A percentile compares a stretch with the other conserved stretches of the same genome.
Conservation (phyloP, 1,140 invertebrate species). For the Plutomurus gul region DNA sequence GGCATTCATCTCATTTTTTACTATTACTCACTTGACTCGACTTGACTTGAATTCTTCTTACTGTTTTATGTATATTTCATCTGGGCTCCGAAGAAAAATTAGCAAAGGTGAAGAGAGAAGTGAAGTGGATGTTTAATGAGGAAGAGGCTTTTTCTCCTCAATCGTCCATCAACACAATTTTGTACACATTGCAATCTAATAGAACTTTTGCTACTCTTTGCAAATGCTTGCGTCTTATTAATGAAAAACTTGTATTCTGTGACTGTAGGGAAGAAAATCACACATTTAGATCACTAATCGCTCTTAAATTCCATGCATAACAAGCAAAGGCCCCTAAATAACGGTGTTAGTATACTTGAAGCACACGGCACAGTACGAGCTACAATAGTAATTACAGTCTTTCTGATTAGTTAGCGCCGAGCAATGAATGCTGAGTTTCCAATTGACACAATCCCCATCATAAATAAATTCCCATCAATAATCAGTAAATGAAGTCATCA, state of each 20-base stretch:
- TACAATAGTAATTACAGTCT: too few species aligned
- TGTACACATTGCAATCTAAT: too few species aligned
- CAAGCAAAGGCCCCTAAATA: neutral
- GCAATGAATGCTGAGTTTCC: too few species aligned
- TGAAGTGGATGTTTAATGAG: neutral
- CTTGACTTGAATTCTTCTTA: neutral
- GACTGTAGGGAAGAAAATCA: constrained; percentile 1
- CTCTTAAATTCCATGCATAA: neutral
- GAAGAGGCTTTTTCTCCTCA: constrained; percentile 3
- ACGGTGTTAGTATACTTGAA: too few species aligned
- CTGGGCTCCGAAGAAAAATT: neutral
- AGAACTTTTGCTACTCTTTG: too few species aligned
- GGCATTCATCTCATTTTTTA: neutral
- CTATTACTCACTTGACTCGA: neutral
- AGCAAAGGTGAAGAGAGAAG: neutral
- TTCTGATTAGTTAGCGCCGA: too few species aligned
- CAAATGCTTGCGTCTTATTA: too few species aligned
- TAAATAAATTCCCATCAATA: too few species aligned
- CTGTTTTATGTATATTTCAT: neutral
- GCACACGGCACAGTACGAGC: too few species aligned
- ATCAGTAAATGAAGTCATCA: too few species aligned
- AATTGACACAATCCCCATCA: too few species aligned
- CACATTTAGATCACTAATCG: neutral
- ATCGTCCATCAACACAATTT: neutral
- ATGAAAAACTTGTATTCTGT: neutral